These are phyloP conservation scores for Ophioderma brevispina DNA, from an alignment of 35 echinoderm and acorn worm genomes.

Conservation along the genomic window DNA sequence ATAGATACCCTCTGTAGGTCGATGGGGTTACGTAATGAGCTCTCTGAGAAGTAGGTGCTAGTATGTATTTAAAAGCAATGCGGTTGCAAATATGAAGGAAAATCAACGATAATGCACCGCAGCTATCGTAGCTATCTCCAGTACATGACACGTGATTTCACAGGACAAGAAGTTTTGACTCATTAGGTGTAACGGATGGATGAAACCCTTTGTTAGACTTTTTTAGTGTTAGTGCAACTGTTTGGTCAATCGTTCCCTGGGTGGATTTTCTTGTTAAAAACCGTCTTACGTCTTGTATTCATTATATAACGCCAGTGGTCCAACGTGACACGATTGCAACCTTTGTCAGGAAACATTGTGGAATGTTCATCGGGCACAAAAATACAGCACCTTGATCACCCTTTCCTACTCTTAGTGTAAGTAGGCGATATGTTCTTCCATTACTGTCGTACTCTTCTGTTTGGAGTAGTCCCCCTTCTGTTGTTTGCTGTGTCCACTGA, in stretches of 20 bases:
- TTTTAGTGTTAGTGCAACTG: not conserved
- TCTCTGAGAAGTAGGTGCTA: too few relatives aligned
- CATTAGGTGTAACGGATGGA: too few relatives aligned
- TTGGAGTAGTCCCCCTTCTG: not conserved
- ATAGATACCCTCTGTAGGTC: too few relatives aligned
- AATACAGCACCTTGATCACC: not conserved
- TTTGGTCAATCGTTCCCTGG: not conserved
- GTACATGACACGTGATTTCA: too few relatives aligned
- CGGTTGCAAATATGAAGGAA: too few relatives aligned
- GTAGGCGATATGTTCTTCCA: not conserved
- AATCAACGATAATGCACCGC: too few relatives aligned
- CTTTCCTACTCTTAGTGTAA: not conserved
- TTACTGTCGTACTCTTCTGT: not conserved
- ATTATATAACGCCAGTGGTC: not conserved
- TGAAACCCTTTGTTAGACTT: not conserved
- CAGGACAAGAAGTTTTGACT: too few relatives aligned
- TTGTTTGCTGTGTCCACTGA: not conserved
- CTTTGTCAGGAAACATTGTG: not conserved
- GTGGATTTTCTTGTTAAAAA: not conserved
- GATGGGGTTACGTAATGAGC: too few relatives aligned
- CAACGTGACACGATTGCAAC: not conserved
- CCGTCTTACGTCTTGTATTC: not conserved
- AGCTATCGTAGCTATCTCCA: too few relatives aligned
- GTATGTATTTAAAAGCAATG: too few relatives aligned
- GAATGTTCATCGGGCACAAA: not conserved